phyloP scores from a whole-genome alignment of 2,888 invertebrate species.

The Sarcophaga variegata region DNA sequence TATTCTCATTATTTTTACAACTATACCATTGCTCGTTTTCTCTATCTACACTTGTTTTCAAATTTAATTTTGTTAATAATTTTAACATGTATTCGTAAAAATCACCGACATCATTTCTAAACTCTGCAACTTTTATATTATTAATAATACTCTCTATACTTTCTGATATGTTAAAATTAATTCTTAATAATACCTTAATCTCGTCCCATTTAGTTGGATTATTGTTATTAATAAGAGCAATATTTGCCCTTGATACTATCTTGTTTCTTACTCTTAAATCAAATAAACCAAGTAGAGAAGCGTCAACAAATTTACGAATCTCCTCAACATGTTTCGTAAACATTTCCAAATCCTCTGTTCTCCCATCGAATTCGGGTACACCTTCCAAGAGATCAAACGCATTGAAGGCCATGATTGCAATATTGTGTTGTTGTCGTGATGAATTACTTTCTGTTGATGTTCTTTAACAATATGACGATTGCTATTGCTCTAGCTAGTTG shows the following conservation, averaged over 20 bases:
- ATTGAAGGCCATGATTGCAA: too few species aligned
- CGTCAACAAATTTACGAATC: slow-evolving; percentile 9
- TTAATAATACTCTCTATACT: neutral
- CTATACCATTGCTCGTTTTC: neutral
- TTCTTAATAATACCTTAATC: neutral
- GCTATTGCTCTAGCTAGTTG: too few species aligned
- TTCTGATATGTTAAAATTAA: slow-evolving; percentile 35
- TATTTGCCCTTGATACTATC: slow-evolving; percentile 6
- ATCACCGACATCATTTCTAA: slow-evolving; percentile 9
- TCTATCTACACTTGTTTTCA: too few species aligned
- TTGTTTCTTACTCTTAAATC: neutral
- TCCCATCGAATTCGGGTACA: too few species aligned
- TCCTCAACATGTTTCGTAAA: too few species aligned
- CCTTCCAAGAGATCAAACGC: too few species aligned
- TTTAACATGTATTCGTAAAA: slow-evolving; percentile 29
- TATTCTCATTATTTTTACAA: slow-evolving; percentile 9
- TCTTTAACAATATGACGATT: too few species aligned
- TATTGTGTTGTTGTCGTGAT: too few species aligned
- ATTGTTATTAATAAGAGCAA: slow-evolving; percentile 16
- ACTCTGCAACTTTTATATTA: slow-evolving; percentile 15
- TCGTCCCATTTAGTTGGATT: slow-evolving; percentile 3
- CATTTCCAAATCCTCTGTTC: too few species aligned
- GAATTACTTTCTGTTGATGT: too few species aligned
- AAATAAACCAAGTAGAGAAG: neutral
- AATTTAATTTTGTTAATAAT: too few species aligned